A percentile compares a stretch with the other conserved stretches of the same genome.
Conservation (phyloP, 2,888 invertebrate genomes). For the Papilio elwesi region DNA sequence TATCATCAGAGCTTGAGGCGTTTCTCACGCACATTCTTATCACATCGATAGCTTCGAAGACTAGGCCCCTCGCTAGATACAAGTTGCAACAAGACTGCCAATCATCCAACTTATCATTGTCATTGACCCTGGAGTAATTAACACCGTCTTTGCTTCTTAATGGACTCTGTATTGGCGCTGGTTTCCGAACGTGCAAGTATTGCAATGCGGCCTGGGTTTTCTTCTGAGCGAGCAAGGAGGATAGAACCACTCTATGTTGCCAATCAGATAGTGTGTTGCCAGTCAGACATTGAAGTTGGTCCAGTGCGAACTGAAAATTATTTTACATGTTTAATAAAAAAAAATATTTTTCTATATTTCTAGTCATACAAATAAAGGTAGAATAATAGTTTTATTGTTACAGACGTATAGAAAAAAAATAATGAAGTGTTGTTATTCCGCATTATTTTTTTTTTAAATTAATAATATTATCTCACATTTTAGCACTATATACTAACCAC, state of each 20-base stretch:
- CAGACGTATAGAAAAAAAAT: no score
- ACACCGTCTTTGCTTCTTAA: conserved; percentile 59
- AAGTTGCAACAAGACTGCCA: conserved; percentile 84
- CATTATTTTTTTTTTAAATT: no score
- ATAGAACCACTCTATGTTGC: conserved; percentile 89
- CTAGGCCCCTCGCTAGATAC: conserved; percentile 85
- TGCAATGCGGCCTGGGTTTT: conserved; percentile 88
- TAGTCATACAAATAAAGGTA: no score
- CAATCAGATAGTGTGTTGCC: conserved; percentile 85
- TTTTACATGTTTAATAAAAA: background rate
- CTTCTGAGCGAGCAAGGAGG: conserved; percentile 86
- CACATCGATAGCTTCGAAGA: conserved; percentile 87
- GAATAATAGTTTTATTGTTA: no score
- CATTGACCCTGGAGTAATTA: conserved; percentile 52
- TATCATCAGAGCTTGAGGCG: conserved; percentile 60
- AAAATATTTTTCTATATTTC: background rate
- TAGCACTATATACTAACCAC: no score
- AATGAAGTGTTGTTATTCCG: no score
- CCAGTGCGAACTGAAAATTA: conserved; percentile 84
- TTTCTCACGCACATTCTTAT: conserved; percentile 82
- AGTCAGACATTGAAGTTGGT: conserved; percentile 86
- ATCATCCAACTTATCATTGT: conserved; percentile 74
- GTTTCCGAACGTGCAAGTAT: conserved; percentile 86
- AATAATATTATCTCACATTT: no score
- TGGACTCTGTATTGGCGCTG: conserved; percentile 79